Evolutionary conservation across 2,888 invertebrate genomes (phyloP).

Genomic region (Teleiodes luculella): DNA sequence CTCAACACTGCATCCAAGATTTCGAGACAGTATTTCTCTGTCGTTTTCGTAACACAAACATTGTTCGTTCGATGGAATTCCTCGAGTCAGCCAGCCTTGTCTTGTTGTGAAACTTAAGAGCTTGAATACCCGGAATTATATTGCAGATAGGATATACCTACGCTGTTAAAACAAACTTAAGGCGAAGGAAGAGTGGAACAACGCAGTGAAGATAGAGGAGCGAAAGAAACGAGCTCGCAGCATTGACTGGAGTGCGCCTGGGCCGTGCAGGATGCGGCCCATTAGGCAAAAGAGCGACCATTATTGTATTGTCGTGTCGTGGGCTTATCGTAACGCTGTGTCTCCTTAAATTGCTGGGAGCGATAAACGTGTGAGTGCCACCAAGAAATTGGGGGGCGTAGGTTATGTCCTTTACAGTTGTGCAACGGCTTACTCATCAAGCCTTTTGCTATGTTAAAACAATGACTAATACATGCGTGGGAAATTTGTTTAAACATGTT

Average conservation of each 20-base stretch:
- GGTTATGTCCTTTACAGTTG: conserved; percentile 17
- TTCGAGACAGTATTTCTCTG: too few relatives aligned
- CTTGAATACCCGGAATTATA: too few relatives aligned
- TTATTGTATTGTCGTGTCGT: conserved; percentile 78
- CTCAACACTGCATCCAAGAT: conserved; percentile 62
- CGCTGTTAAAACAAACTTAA: conserved; percentile 5
- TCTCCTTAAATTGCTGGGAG: conserved; percentile 60
- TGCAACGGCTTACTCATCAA: conserved; percentile 7
- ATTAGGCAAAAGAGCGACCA: conserved; percentile 72
- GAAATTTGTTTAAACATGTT: conserved; percentile 20
- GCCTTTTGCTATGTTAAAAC: background rate
- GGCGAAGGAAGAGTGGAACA: conserved; percentile 25
- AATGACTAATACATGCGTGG: conserved; percentile 10
- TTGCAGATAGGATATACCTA: too few relatives aligned
- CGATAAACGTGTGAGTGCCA: conserved; percentile 45
- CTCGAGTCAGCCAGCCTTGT: too few relatives aligned
- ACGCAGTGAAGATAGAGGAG: conserved; percentile 36
- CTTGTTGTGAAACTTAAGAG: too few relatives aligned
- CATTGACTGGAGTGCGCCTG: too few relatives aligned
- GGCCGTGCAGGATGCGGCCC: conserved; percentile 67
- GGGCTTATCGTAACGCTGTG: conserved; percentile 68
- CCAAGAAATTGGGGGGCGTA: conserved; percentile 33
- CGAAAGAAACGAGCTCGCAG: conserved; percentile 58
- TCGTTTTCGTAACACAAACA: conserved; percentile 24
- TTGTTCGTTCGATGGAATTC: conserved; percentile 7